These are phyloP conservation scores for Aphaenogaster ashmeadi DNA, from an alignment of 1,140 invertebrate genomes.

Conservation along the genomic window DNA sequence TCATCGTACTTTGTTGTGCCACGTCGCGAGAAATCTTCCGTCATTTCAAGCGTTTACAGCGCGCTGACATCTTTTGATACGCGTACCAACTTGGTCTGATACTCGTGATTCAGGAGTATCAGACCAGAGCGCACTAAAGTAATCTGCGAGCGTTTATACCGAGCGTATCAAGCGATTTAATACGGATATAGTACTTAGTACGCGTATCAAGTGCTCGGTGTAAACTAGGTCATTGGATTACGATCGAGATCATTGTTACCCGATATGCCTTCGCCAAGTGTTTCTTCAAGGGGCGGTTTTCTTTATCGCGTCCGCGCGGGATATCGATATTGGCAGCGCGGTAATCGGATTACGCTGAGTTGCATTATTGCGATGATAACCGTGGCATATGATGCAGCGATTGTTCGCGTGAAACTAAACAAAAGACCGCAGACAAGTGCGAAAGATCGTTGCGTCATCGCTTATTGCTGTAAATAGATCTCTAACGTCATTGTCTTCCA, in stretches of 20 bases:
- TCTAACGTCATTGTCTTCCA: background rate
- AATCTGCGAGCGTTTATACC: no score
- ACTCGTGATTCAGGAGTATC: no score
- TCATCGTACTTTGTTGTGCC: background rate
- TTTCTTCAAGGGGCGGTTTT: slow-evolving; percentile 37
- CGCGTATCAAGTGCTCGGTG: no score
- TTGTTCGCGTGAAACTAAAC: slow-evolving; percentile 52
- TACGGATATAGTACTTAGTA: no score
- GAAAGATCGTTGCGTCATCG: slow-evolving; percentile 54
- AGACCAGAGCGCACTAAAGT: no score
- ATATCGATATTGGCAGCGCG: slow-evolving; percentile 47
- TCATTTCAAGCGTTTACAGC: no score
- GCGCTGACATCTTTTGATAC: no score
- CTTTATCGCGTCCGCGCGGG: slow-evolving; percentile 27
- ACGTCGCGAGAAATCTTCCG: slow-evolving; percentile 26
- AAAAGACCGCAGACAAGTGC: slow-evolving; percentile 8
- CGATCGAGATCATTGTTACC: slow-evolving; percentile 34
- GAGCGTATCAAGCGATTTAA: no score
- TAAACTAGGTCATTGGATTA: slow-evolving; percentile 48
- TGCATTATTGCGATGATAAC: slow-evolving; percentile 60
- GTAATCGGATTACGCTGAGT: slow-evolving; percentile 60
- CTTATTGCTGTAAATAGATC: slow-evolving; percentile 24
- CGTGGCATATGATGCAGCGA: slow-evolving; percentile 52
- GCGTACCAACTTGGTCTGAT: no score
- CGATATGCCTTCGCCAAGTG: slow-evolving; percentile 21